Percentiles rank a stretch among this genome's conserved stretches.
Conservation (phyloP, 1,140 invertebrate species). For the Nebria ingens region DNA sequence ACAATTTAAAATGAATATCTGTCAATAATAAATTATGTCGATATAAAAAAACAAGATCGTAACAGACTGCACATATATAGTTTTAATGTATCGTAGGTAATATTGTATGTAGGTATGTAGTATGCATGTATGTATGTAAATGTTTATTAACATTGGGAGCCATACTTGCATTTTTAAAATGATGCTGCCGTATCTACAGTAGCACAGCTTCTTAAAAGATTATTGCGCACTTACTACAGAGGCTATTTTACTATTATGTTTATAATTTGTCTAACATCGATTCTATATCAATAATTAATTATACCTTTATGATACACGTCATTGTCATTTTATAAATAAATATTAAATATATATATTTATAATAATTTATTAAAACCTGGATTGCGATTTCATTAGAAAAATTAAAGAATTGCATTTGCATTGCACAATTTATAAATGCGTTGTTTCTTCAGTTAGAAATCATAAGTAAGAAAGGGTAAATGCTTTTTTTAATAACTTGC, state of each 20-base stretch:
- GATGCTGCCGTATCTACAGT: conserved; percentile 28
- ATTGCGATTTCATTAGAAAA: too few species aligned
- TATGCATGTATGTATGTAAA: conserved; percentile 15
- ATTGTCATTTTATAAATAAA: conserved; percentile 6
- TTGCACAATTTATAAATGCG: too few species aligned
- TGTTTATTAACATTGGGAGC: conserved; percentile 24
- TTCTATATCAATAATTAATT: conserved; percentile 27
- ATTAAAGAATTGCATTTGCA: too few species aligned
- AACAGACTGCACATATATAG: conserved; percentile 26
- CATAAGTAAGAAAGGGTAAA: too few species aligned
- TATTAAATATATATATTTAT: conserved; percentile 2
- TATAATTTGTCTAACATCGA: conserved; percentile 36
- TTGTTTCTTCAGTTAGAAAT: too few species aligned
- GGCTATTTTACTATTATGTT: conserved; percentile 29
- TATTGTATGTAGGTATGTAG: too few species aligned
- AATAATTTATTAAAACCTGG: conserved; percentile 29
- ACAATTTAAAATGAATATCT: conserved; percentile 16
- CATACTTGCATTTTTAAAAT: conserved; percentile 24
- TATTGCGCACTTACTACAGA: conserved; percentile 32
- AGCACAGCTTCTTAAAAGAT: conserved; percentile 32
- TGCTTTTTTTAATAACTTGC: neutral
- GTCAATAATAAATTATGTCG: conserved; percentile 16
- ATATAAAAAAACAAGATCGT: conserved; percentile 19
- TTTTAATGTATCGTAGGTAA: conserved; percentile 1
- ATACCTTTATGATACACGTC: conserved; percentile 17